A percentile compares a stretch with the other conserved stretches of the same genome.
phyloP scores from a whole-genome alignment of 2,113 vertebrate genomes.

The Recurvirostra avosetta region DNA sequence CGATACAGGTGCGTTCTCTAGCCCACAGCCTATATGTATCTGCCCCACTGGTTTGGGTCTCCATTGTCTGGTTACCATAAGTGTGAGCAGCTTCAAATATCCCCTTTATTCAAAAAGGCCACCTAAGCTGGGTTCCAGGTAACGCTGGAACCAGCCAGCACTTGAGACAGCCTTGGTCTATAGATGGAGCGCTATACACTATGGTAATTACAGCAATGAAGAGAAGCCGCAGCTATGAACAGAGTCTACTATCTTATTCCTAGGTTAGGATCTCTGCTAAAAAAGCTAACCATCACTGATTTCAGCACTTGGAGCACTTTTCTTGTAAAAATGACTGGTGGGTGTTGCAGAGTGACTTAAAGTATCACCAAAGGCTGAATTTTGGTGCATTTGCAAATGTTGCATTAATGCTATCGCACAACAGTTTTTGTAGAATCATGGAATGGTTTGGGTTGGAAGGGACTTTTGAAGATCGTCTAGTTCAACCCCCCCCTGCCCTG shows the following conservation, averaged over 20 bases:
- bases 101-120: neutral
- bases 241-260: neutral
- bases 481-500: neutral
- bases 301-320: neutral
- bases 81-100: neutral
- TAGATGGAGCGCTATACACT: neutral
- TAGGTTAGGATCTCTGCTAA: no score
- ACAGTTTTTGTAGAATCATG: neutral
- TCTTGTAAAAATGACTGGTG: neutral
- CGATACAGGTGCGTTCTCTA: rapidly evolving
- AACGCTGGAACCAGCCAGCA: neutral
- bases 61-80: rapidly evolving
- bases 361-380: neutral
- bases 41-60: neutral
- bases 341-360: neutral
- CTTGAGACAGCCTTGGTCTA: neutral
- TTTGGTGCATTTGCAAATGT: neutral
- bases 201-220: neutral
- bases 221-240: neutral
- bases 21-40: neutral
- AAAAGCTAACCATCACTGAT: neutral
- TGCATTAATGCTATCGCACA: neutral
- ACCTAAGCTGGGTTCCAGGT: neutral
- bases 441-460: neutral
- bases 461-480: neutral